These are phyloP conservation scores for Mellilla xanthometata DNA, from an alignment of 2,888 invertebrate genomes.

Conservation along the genomic window DNA sequence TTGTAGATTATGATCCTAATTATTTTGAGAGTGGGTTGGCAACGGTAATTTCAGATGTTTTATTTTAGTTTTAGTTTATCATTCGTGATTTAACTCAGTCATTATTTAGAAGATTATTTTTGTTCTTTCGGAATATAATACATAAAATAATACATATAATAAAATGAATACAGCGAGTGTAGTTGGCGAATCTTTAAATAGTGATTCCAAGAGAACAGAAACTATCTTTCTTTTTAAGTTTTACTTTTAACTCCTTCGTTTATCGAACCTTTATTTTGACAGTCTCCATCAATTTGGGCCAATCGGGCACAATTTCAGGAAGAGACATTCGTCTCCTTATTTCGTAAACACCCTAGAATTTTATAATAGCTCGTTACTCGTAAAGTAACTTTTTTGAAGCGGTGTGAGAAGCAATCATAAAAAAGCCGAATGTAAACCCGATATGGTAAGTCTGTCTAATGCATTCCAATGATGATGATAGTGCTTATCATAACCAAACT, in stretches of 20 bases:
- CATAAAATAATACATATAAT: background rate
- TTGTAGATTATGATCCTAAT: constrained; percentile 1
- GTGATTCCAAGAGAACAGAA: constrained; percentile 52
- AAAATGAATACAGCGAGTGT: background rate
- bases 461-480: constrained; percentile 24
- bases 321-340: constrained; percentile 87
- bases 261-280: constrained; percentile 87
- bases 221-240: constrained; percentile 43
- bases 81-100: constrained; percentile 62
- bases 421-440: constrained; percentile 37
- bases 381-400: constrained; percentile 38
- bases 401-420: constrained; percentile 36
- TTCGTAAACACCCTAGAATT: constrained; percentile 86
- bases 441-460: constrained; percentile 19
- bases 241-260: constrained; percentile 64
- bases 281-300: constrained; percentile 87
- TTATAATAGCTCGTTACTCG: constrained; percentile 59
- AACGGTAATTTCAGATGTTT: constrained; percentile 50
- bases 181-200: background rate
- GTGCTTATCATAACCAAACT: constrained; percentile 35
- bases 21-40: constrained; percentile 32
- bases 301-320: constrained; percentile 89
- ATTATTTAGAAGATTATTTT: constrained; percentile 63
- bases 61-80: constrained; percentile 57
- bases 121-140: constrained; percentile 50